Conservation (phyloP, 2,888 invertebrate species). For the Drosophila borborema region DNA sequence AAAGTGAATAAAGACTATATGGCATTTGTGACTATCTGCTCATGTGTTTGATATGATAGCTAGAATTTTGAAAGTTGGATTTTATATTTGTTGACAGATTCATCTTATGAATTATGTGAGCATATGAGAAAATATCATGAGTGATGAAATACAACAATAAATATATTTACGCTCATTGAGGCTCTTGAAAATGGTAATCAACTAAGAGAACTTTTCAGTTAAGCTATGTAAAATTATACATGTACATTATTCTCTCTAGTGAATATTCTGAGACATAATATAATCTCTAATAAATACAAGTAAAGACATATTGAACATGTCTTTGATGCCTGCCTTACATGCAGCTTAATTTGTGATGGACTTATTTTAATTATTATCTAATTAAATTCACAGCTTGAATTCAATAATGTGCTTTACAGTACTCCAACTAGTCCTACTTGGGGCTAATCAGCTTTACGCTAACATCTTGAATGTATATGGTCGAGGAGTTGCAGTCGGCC, state of each 20-base stretch:
- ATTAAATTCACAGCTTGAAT: not conserved
- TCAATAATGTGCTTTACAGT: not conserved
- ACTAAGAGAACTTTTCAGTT: too few relatives aligned
- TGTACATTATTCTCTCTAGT: not conserved
- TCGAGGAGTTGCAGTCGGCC: not conserved
- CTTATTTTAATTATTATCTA: slow-evolving; percentile 4
- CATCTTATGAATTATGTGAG: too few relatives aligned
- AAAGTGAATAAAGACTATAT: too few relatives aligned
- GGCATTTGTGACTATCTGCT: too few relatives aligned
- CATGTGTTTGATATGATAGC: too few relatives aligned
- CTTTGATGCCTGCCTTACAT: not conserved
- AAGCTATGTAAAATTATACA: too few relatives aligned
- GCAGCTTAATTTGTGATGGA: not conserved
- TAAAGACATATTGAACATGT: not conserved
- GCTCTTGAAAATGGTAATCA: too few relatives aligned
- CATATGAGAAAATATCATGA: too few relatives aligned
- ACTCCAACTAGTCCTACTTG: not conserved
- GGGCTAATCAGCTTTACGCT: slow-evolving; percentile 43
- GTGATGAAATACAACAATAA: too few relatives aligned
- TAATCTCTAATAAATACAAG: not conserved
- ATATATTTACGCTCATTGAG: too few relatives aligned
- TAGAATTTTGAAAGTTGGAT: too few relatives aligned
- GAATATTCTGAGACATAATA: not conserved
- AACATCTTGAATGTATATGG: slow-evolving; percentile 16
- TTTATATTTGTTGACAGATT: too few relatives aligned